phyloP scores from a whole-genome alignment of 1,140 invertebrate species.

The Pseudomyrmex pallidus region DNA sequence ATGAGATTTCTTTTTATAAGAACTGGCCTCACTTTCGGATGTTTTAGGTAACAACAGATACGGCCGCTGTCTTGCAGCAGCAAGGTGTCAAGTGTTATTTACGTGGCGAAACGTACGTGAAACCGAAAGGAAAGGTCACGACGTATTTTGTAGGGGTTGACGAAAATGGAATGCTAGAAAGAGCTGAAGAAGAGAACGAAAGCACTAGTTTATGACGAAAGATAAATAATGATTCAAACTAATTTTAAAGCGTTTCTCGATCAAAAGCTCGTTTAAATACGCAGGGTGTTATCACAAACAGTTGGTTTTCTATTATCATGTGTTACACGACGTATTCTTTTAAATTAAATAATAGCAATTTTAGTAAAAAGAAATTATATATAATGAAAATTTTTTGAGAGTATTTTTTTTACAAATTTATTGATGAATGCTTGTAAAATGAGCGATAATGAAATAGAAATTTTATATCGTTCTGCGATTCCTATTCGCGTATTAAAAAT shows the following conservation, averaged over 20 bases:
- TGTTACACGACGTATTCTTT: not conserved
- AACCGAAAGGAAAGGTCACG: constrained; percentile 90
- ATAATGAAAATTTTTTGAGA: too few relatives aligned
- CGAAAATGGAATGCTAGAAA: constrained; percentile 82
- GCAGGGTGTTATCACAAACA: constrained; percentile 20
- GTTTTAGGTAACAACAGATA: constrained; percentile 89
- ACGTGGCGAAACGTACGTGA: constrained; percentile 90
- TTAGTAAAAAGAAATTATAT: too few relatives aligned
- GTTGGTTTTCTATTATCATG: not conserved
- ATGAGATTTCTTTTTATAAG: not conserved
- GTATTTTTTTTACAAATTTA: too few relatives aligned
- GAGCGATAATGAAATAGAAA: not conserved
- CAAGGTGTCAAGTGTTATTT: constrained; percentile 89
- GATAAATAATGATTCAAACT: constrained; percentile 6
- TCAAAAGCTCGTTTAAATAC: not conserved
- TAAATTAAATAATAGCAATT: too few relatives aligned
- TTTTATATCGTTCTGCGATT: not conserved
- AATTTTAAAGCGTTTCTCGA: constrained; percentile 17
- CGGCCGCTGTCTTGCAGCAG: constrained; percentile 89
- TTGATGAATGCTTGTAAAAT: too few relatives aligned
- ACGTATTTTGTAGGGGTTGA: constrained; percentile 91
- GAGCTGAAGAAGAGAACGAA: constrained; percentile 69
- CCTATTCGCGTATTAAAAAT: not conserved
- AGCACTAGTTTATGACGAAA: constrained; percentile 76
- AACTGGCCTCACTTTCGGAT: not conserved